A percentile compares a stretch with the other conserved stretches of the same genome.
Conservation (phyloP, 1,140 invertebrate species). For the Mamestra configurata region DNA sequence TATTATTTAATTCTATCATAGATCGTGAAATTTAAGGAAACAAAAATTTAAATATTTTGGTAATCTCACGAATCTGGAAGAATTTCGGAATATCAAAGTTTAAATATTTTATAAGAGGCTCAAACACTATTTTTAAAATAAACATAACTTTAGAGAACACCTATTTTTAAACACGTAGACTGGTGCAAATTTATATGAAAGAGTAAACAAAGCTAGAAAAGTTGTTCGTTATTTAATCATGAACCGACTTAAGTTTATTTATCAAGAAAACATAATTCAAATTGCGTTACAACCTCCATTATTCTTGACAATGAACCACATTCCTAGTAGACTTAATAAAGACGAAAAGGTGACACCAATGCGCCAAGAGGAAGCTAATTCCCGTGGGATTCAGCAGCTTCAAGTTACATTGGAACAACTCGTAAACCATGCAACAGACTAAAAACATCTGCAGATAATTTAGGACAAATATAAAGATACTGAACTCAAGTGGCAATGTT, state of each 20-base stretch:
- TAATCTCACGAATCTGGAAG: neutral
- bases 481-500: neutral
- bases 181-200: neutral
- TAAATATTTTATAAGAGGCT: neutral
- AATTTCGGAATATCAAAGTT: neutral
- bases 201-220: neutral
- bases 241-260: neutral
- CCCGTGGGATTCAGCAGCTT: neutral
- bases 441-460: constrained; percentile 10
- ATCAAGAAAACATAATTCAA: neutral
- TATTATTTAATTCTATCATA: constrained; percentile 11
- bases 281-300: neutral
- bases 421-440: neutral
- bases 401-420: neutral
- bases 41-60: neutral
- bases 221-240: neutral
- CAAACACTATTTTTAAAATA: no score
- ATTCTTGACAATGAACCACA: constrained; percentile 5
- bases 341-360: neutral
- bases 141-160: no score
- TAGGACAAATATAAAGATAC: neutral
- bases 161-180: no score
- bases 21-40: neutral
- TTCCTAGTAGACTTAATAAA: neutral
- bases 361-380: neutral